Base-by-base conservation (phyloP, 1,140 invertebrate species). In the Thalassaphorura encarpata region DNA sequence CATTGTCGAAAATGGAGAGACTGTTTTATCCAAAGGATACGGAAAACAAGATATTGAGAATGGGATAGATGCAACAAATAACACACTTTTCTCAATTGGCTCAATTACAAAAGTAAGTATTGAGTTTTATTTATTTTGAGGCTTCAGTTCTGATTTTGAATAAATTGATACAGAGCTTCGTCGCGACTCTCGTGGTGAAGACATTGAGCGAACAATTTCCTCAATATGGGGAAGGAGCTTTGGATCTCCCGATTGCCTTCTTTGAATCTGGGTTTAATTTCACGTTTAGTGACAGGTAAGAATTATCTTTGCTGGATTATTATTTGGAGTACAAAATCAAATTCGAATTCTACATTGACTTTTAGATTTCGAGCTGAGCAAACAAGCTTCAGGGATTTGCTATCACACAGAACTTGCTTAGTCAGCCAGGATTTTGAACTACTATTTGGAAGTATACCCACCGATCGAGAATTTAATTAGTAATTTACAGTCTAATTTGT, bases 51-150 rank as follows among this genome's bases (percentile, higher is more conserved):
- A n/a, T n/a, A n/a, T n/a, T n/a, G n/a, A n/a, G n/a, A n/a, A n/a
- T n/a, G n/a, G n/a, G n/a, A n/a, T n/a, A n/a, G n/a, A n/a, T n/a
- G n/a, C n/a, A n/a, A n/a, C n/a, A n/a, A n/a, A n/a, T n/a, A 19
- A 50, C 3, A 50, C 48, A 29, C 48, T 29, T 6, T 26, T 50
- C 19, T 31, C 29, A 5, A 27, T 50, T 50, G 48, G 27, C 15
- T 50, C 48, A 3, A 29, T 50, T 31, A 50, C 48, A 29, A 50
- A 50, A 29, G 48, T 50, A n/a, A n/a, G n/a, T n/a, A n/a, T n/a
- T n/a, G n/a, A n/a, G n/a, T n/a, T n/a, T n/a, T n/a, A n/a, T n/a
- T n/a, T n/a, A n/a, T n/a, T n/a, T n/a, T n/a, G n/a, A n/a, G n/a
- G n/a, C n/a, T n/a, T n/a, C n/a, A n/a, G n/a, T n/a, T n/a, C n/a